A percentile compares a stretch with the other conserved stretches of the same genome.
These are phyloP conservation scores for Coracias cyanogaster DNA, from an alignment of 2,797 vertebrate species.

Conservation along the genomic window DNA sequence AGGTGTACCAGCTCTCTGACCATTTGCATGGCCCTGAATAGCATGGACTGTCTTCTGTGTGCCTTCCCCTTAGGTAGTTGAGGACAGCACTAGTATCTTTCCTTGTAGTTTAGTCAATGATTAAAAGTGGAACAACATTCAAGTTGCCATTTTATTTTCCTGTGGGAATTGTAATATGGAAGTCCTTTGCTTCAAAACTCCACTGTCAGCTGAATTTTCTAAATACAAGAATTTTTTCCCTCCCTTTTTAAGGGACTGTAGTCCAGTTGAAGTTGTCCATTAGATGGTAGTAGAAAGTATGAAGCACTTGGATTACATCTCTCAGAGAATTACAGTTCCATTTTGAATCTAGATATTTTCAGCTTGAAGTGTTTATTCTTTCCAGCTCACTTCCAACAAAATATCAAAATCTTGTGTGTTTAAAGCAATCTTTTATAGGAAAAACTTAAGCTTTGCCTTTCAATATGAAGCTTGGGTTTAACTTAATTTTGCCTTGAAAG, in stretches of 20 bases:
- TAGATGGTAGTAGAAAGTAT: not conserved
- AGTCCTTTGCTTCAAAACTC: not conserved
- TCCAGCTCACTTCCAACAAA: slow-evolving; percentile 12
- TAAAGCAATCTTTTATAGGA: not conserved
- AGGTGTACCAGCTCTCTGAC: not conserved
- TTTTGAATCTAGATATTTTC: slow-evolving; percentile 26
- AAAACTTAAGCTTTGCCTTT: slow-evolving; percentile 20
- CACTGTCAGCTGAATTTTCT: not conserved
- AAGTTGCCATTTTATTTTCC: not conserved
- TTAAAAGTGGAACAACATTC: not conserved
- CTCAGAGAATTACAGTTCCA: not conserved
- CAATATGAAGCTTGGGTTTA: not conserved
- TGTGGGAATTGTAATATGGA: not conserved
- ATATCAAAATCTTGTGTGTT: not conserved
- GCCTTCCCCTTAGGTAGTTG: not conserved
- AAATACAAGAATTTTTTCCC: not conserved
- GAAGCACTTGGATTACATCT: not conserved
- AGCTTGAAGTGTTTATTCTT: not conserved
- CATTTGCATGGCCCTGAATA: not conserved
- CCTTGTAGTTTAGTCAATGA: not conserved
- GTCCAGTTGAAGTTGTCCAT: not conserved
- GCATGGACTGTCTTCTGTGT: not conserved
- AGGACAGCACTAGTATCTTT: not conserved
- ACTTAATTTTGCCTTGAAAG: slow-evolving; percentile 28
- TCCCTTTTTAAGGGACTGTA: not conserved